Evolutionary conservation across 2,888 invertebrate genomes (phyloP).

Genomic region (Girardia tigrina): DNA sequence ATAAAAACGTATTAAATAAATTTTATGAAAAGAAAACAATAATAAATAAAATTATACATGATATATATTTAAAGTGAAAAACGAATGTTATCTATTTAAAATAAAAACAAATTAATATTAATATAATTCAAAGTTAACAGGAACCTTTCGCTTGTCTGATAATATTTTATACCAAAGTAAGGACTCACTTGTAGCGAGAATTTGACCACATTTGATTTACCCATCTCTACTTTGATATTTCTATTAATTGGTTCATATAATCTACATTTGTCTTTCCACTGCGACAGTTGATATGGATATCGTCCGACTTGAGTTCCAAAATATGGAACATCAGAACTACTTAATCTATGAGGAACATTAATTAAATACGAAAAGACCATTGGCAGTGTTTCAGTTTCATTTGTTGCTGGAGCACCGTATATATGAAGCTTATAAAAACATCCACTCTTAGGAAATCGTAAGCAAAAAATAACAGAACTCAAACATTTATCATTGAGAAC

Average conservation of each 20-base stretch:
- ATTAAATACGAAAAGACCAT: slow-evolving; percentile 30
- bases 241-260: slow-evolving; percentile 23
- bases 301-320: background rate
- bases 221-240: background rate
- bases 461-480: background rate
- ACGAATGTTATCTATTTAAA: no score
- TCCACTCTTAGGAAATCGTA: slow-evolving; percentile 26
- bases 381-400: slow-evolving; percentile 30
- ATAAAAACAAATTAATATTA: no score
- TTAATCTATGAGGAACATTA: slow-evolving; percentile 26
- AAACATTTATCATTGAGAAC: background rate
- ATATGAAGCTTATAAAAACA: slow-evolving; percentile 31
- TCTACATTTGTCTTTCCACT: slow-evolving; percentile 25
- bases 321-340: slow-evolving; percentile 12
- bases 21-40: no score
- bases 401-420: slow-evolving; percentile 21
- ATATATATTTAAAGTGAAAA: no score
- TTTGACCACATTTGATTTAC: background rate
- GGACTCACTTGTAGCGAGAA: background rate
- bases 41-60: no score
- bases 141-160: no score
- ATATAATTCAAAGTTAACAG: no score
- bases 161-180: no score
- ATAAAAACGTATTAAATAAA: no score
- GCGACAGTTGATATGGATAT: slow-evolving; percentile 10